Evolutionary conservation across 2,797 vertebrate genomes (phyloP).

Genomic region (Natrix natrix): DNA sequence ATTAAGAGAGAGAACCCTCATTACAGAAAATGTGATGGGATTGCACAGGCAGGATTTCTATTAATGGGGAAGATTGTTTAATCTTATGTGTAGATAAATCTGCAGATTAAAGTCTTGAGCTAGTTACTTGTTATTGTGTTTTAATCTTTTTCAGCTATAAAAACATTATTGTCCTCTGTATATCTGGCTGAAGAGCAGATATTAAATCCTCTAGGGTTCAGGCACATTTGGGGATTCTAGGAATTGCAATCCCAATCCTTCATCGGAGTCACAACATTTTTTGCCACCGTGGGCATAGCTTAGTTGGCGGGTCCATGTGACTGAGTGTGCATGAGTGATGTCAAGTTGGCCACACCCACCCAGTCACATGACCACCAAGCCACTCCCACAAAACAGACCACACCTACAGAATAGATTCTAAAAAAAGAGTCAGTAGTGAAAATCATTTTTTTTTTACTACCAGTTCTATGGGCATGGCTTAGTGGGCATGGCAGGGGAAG

Average conservation of each 20-base stretch:
- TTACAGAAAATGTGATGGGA: neutral
- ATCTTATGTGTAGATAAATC: neutral
- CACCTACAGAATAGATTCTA: too few species aligned
- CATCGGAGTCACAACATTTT: too few species aligned
- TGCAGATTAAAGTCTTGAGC: neutral
- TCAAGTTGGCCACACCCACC: too few species aligned
- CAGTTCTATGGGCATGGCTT: too few species aligned
- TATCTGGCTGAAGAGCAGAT: neutral
- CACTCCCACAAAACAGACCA: too few species aligned
- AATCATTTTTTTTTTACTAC: too few species aligned
- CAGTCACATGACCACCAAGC: too few species aligned
- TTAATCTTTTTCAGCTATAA: neutral
- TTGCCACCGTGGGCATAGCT: too few species aligned
- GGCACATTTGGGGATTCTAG: neutral
- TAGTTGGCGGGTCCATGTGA: too few species aligned
- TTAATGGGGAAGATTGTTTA: neutral
- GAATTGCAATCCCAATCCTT: neutral
- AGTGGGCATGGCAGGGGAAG: too few species aligned
- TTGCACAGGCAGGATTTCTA: neutral
- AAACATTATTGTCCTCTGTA: neutral
- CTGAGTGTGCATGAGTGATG: too few species aligned
- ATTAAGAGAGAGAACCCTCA: neutral
- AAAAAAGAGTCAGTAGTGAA: too few species aligned
- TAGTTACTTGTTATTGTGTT: neutral
- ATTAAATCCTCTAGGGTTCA: neutral